Evolutionary conservation across 2,888 invertebrate species (phyloP).

Genomic region (Ornithoptera alexandrae): DNA sequence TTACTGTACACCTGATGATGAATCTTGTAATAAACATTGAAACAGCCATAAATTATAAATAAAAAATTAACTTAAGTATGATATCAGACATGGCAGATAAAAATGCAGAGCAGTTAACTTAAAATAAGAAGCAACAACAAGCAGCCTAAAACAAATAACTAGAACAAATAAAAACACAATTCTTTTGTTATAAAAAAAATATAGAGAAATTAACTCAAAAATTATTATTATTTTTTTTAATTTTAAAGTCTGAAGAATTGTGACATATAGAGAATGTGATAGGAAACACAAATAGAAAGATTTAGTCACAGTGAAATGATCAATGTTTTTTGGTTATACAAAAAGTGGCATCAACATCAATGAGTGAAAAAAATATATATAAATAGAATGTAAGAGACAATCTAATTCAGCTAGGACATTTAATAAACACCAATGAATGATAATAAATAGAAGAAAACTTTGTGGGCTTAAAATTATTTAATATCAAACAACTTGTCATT

Average conservation of each 20-base stretch:
- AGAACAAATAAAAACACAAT: constrained; percentile 4
- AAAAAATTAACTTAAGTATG: constrained; percentile 42
- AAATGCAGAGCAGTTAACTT: constrained; percentile 73
- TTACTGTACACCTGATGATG: background rate
- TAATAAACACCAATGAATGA: constrained; percentile 33
- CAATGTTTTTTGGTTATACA: background rate
- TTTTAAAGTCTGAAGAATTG: background rate
- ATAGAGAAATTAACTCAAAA: constrained; percentile 7
- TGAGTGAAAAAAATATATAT: constrained; percentile 2
- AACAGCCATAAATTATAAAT: constrained; percentile 35
- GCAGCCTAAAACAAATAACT: constrained; percentile 32
- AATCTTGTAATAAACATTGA: constrained; percentile 13
- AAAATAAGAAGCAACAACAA: constrained; percentile 50
- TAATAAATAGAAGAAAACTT: constrained; percentile 37
- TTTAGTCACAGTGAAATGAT: constrained; percentile 31
- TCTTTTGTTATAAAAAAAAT: constrained; percentile 31
- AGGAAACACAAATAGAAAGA: background rate
- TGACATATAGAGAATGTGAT: background rate
- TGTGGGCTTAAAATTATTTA: constrained; percentile 55
- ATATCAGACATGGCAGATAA: constrained; percentile 57
- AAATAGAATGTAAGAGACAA: constrained; percentile 27
- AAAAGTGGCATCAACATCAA: constrained; percentile 23
- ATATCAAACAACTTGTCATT: constrained; percentile 47
- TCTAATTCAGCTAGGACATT: constrained; percentile 31
- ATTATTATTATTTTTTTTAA: background rate